Percentiles rank a stretch among this genome's conserved stretches.
Evolutionary conservation across 2,888 invertebrate genomes (phyloP).

Genomic region (Acleris laterana): DNA sequence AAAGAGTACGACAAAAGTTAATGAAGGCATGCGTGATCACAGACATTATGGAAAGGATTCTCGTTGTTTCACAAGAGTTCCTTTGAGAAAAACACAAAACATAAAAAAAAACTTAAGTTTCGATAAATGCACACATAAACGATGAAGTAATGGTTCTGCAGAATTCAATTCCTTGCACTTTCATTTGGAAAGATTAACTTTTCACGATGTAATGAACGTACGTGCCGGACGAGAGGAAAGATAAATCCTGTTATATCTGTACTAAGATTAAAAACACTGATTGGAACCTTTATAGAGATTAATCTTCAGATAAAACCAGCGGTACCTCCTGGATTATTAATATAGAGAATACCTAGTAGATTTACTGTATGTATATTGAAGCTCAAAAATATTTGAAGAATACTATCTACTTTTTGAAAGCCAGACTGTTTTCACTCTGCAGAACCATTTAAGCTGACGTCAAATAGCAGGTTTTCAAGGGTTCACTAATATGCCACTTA

Average conservation of each 20-base stretch:
- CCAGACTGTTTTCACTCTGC: not conserved
- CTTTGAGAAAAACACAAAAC: not conserved
- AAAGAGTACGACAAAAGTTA: conserved; percentile 3
- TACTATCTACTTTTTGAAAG: not conserved
- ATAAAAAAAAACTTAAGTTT: not conserved
- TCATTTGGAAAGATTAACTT: no score
- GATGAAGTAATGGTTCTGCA: conserved; percentile 5
- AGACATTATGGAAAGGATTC: conserved; percentile 1
- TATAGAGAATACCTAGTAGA: no score
- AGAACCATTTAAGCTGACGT: conserved; percentile 18
- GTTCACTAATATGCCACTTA: conserved; percentile 30
- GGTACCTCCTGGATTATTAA: no score
- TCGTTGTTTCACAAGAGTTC: conserved; percentile 18
- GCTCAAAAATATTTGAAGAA: not conserved
- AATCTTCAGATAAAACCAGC: no score
- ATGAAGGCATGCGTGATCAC: conserved; percentile 13
- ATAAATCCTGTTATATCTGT: no score
- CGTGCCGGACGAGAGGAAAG: no score
- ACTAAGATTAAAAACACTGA: no score
- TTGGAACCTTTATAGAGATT: no score
- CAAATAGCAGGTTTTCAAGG: conserved; percentile 20
- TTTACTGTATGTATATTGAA: not conserved
- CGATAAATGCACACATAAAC: conserved; percentile 7
- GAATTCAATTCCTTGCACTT: not conserved
- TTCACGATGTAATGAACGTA: no score